These are phyloP conservation scores for Antennarius striatus DNA, from an alignment of 2,113 vertebrate species.

Conservation along the genomic window DNA sequence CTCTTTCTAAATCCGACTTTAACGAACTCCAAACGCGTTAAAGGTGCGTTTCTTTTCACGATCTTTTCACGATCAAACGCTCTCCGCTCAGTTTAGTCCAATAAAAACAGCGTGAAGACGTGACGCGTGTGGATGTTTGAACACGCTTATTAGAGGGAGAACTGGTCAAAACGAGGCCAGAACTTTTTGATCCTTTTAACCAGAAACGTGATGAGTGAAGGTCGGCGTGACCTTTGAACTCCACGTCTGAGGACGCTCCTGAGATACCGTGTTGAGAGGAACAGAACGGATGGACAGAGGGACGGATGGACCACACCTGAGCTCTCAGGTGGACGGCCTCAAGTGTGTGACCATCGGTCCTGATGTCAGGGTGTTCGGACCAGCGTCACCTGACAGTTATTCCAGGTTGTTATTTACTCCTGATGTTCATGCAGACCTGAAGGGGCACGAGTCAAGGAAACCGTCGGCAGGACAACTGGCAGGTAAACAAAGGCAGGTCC, in stretches of 20 bases:
- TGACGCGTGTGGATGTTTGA: constrained; percentile 24
- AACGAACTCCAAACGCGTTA: neutral
- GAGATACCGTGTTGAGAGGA: too few species aligned
- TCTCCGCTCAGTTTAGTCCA: constrained; percentile 8
- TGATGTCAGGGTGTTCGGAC: too few species aligned
- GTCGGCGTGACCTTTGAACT: too few species aligned
- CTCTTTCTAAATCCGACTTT: constrained; percentile 15
- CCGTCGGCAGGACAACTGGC: constrained; percentile 3
- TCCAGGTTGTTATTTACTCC: constrained; percentile 8
- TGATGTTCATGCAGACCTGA: constrained; percentile 4
- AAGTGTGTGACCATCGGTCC: too few species aligned
- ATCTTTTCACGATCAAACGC: too few species aligned
- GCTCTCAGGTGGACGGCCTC: too few species aligned
- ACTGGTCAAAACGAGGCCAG: constrained; percentile 49
- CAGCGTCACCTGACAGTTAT: too few species aligned
- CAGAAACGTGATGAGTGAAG: too few species aligned
- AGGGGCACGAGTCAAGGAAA: constrained; percentile 20
- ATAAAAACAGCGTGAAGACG: constrained; percentile 8
- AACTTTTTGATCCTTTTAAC: neutral
- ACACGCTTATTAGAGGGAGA: constrained; percentile 38
- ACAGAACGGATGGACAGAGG: too few species aligned
- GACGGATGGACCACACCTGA: too few species aligned
- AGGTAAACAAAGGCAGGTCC: constrained; percentile 12
- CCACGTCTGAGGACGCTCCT: too few species aligned
- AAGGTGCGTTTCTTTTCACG: neutral